Percentiles rank a stretch among this genome's conserved stretches.
These are phyloP conservation scores for Eilema depressum DNA, from an alignment of 2,888 invertebrate species.

Conservation along the genomic window DNA sequence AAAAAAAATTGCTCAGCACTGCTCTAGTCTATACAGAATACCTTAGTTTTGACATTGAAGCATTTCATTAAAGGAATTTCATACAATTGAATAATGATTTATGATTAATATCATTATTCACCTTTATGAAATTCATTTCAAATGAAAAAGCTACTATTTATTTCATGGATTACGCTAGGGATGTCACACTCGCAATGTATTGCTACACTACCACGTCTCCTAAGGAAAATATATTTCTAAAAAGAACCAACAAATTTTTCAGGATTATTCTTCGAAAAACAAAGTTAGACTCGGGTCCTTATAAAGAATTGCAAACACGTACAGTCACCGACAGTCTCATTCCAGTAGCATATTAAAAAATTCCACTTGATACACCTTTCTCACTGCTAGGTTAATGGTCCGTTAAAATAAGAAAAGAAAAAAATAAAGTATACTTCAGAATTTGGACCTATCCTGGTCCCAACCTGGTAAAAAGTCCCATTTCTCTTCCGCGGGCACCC, in stretches of 20 bases:
- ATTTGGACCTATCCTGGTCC: conserved; percentile 27
- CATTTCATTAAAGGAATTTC: neutral
- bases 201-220: neutral
- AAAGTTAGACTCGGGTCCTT: conserved; percentile 44
- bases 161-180: conserved; percentile 7
- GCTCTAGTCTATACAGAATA: no score
- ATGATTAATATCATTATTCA: neutral
- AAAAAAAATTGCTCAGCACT: no score
- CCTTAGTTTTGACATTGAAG: no score
- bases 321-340: conserved; percentile 52
- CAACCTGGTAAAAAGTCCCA: conserved; percentile 31
- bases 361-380: conserved; percentile 60
- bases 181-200: conserved; percentile 9
- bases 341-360: conserved; percentile 58
- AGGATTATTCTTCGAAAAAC: conserved; percentile 8
- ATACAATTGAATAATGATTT: neutral
- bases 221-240: conserved; percentile 11
- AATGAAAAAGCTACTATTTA: conserved; percentile 4
- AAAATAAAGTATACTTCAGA: conserved; percentile 46
- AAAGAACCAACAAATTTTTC: neutral
- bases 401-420: conserved; percentile 51
- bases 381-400: conserved; percentile 61
- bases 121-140: conserved; percentile 9
- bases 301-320: conserved; percentile 52
- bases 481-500: conserved; percentile 55